phyloP scores from a whole-genome alignment of 2,888 invertebrate species.

The Cheilosia impressa region DNA sequence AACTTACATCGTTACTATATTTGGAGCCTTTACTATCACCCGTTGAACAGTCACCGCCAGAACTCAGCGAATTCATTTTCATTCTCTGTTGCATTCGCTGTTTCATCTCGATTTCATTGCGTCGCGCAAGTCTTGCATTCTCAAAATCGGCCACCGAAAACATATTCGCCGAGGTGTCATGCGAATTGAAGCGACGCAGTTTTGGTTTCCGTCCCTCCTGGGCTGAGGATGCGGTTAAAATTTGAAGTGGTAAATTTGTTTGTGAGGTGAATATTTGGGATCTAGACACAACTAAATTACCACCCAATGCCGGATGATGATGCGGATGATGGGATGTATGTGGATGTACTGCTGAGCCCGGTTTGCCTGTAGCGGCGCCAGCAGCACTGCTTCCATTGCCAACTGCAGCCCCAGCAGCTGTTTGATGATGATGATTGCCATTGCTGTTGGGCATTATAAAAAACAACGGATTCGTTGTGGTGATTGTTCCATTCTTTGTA shows the following conservation, averaged over 20 bases:
- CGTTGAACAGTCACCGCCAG: conserved; percentile 82
- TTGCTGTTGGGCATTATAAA: conserved; percentile 79
- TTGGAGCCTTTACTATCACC: conserved; percentile 83
- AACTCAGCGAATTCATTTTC: conserved; percentile 81
- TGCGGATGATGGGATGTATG: conserved; percentile 73
- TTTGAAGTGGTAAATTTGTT: conserved; percentile 79
- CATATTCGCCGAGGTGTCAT: conserved; percentile 84
- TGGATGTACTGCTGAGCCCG: conserved; percentile 48
- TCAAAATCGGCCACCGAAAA: conserved; percentile 84
- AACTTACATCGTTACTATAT: conserved; percentile 82
- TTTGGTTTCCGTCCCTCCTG: conserved; percentile 83
- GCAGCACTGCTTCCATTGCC: conserved; percentile 36
- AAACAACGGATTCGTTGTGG: conserved; percentile 79
- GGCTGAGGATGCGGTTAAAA: conserved; percentile 76
- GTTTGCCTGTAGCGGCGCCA: conserved; percentile 47
- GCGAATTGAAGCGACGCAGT: conserved; percentile 83
- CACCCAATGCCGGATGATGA: conserved; percentile 76
- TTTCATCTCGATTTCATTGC: conserved; percentile 83
- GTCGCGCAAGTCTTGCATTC: conserved; percentile 83
- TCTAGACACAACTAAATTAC: conserved; percentile 77
- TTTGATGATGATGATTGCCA: conserved; percentile 75
- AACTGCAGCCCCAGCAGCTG: conserved; percentile 21
- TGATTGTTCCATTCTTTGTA: conserved; percentile 78
- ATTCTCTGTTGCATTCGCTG: conserved; percentile 81
- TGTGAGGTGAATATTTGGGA: conserved; percentile 78